Base-by-base conservation (phyloP, 2,113 vertebrate genomes). In the Romanogobio albipinnatus region DNA sequence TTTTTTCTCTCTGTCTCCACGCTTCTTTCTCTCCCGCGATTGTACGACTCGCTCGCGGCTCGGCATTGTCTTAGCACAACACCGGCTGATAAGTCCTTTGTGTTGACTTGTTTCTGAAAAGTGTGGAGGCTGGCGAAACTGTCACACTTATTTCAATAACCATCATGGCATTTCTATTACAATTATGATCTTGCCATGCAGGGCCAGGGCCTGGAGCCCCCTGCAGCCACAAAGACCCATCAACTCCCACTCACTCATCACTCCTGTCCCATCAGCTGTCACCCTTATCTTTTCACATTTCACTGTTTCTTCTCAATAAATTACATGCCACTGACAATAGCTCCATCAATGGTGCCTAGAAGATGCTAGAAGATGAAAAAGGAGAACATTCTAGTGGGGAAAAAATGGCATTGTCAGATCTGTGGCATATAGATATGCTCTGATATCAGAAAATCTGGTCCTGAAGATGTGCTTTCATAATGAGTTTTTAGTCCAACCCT, bases 91-190 rank as follows among this genome's bases (percentile, higher is more conserved):
- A 92, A 93, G 93, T 92, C 86, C 88, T 91, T 93, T 93, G 92
- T 93, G 89, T 92, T 80, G 74, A 83, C 82, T 76, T 62, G 83
- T 84, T 87, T 89, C 85, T 88, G 89, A 90, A 92, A 89, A 88
- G 56, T 88, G 87, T 87, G 82, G 47, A 86, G 87, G 87, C 70
- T 86, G 91, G 73, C 88, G 81, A 90, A 89, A 85, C 91, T 86
- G 9, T 51, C 86, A 84, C 82, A 86, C 66, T 86, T 85, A 89
- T 92, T 91, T 92, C 90, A 88, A 89, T 87, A 88, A 84, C 61
- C 77, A 62, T 90, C 86, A 85, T 77, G 88, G 90, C 91, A 92
- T 92, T 93, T 92, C 90, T 89, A 90, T 95, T 93, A 93, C 89
- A 89, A 92, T 93, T 89, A 89, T n/a, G 90, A 92, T 92, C 91